Evolutionary conservation across 2,113 vertebrate species (phyloP), one percentile per base, ranked within the genome.

Genomic region (Pitta sordida): DNA sequence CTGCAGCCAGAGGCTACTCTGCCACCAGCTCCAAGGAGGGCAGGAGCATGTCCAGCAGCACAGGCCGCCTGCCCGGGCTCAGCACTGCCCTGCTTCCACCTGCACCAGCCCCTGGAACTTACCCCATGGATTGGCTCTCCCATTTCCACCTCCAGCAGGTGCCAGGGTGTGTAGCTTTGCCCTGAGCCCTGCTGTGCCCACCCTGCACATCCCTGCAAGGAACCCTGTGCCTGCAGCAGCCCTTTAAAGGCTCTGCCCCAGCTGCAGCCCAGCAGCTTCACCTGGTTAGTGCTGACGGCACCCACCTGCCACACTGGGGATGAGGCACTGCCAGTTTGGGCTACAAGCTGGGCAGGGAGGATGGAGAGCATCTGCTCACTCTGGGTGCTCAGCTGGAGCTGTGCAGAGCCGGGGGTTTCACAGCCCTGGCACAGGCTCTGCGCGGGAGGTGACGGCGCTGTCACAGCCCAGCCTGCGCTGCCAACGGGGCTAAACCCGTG

Each of bases 81-180:
- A 7, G 44, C 32, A 16, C 46, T 11, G n/a, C 56, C 15, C 7
- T 0, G 3, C 22, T 6, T 9, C 65, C n/a, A 26, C 36, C 7
- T 4, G 22, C 56, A n/a, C 56, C 23, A 4, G 4, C 6, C 21
- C 23, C 13, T 4, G 0, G 13, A 5, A 7, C 93, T 32, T 10
- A 75, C 53, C 83, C 56, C 0, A 1, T 0, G 0, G 14, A 2
- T 19, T 15, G 3, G 0, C 10, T 9, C 27, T 8, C 63, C 23
- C 3, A 0, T n/a, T 65, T 73, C 4, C 62, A 37, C 27, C 59
- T 64, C 64, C 36, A 26, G n/a, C 2, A 29, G 2, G 0, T 2
- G 6, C n/a, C 52, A 52, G 20, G 44, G 10, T 10, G 39, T 0
- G 0, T 1, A 2, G 1, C 4, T 0, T 10, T 5, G 4, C 51